These are phyloP conservation scores for Sphyrna mokarran DNA, from an alignment of 2,113 vertebrate genomes.

Conservation along the genomic window DNA sequence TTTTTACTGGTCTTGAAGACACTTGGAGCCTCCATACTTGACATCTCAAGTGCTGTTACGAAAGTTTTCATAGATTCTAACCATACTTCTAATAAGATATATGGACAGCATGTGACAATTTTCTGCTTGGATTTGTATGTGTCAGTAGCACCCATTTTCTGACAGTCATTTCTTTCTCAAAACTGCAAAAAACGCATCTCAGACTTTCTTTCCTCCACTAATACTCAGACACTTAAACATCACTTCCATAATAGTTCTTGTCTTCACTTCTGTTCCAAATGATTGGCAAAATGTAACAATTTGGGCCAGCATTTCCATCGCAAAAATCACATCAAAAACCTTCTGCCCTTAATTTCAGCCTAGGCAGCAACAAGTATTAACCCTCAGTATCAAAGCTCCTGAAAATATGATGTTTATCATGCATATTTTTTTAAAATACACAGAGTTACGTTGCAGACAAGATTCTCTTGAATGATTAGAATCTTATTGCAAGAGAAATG, in stretches of 20 bases:
- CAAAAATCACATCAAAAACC: neutral
- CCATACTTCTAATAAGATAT: neutral
- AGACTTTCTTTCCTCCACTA: neutral
- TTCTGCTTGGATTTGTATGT: neutral
- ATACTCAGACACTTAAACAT: neutral
- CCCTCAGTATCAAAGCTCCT: neutral
- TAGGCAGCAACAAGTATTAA: neutral
- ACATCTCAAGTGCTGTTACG: neutral
- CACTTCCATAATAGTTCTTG: neutral
- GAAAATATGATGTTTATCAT: neutral
- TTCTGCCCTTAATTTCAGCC: neutral
- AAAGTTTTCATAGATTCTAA: neutral
- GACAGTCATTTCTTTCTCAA: neutral
- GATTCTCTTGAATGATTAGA: neutral
- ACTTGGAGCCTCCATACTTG: neutral
- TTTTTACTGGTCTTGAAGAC: neutral
- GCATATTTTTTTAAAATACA: neutral
- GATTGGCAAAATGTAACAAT: neutral
- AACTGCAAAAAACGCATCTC: neutral
- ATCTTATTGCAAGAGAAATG: neutral
- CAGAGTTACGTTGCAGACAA: neutral
- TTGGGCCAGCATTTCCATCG: neutral
- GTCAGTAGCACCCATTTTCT: neutral
- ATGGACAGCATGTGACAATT: neutral
- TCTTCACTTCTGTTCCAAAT: neutral